Evolutionary conservation across 2,888 invertebrate species (phyloP), one percentile per base, ranked within the genome.

Genomic region (Platycnemis pennipes): DNA sequence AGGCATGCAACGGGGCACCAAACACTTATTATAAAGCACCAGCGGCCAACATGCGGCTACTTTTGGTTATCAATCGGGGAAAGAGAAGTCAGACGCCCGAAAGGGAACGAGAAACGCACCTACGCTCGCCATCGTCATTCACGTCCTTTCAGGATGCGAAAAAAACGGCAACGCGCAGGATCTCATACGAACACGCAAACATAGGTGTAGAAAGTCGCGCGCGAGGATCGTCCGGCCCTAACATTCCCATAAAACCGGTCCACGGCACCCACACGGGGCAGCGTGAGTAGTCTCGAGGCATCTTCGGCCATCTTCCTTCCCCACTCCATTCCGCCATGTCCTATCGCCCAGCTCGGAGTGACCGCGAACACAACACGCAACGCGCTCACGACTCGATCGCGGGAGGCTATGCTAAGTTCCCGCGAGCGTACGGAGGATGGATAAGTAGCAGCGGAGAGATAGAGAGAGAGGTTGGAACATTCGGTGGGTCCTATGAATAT

Each of bases 221-320:
- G 89, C 31, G 63, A 22, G 42, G 44, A n/a, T 69, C 69, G 91
- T 63, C 63, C 63, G 42, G 53, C 16, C 16, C 44, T 44, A 69
- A 56, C 91, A 45, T 91, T 91, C 91, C 44, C 63, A 63, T n/a
- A 63, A 44, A 91, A 91, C 91, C 63, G 91, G 91, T 91, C 63
- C 63, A 63, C 16, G 63, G 69, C 37, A 77, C 77, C 77, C 37
- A 77, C 77, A 37, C 77, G 37, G 26, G 77, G 77, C 77, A 77
- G 63, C n/a, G 63, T n/a, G 63, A 63, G 63, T 26, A 26, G 63
- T 26, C 63, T 63, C n/a, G 26, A 63, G 77, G 77, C 77, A 77
- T 77, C 77, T 77, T 26, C 77, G 77, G 37, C 77, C 77, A 77
- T 77, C 37, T 77, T 37, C 77, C 77, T n/a, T 4, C 11, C 77